phyloP scores from a whole-genome alignment of 1,140 invertebrate genomes.

The Bradysia coprophila region DNA sequence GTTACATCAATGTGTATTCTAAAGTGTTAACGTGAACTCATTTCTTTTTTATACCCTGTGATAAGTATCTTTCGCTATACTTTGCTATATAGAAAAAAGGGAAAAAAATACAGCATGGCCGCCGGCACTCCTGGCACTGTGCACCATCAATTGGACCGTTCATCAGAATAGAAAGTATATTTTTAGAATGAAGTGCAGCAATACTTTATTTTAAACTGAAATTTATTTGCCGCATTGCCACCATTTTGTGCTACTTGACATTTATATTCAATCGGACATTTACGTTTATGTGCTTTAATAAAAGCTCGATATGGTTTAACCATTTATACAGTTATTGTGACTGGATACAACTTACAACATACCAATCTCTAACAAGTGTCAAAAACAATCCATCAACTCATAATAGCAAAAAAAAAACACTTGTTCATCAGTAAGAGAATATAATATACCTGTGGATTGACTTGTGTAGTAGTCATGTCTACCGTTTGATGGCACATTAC shows the following conservation, averaged over 20 bases:
- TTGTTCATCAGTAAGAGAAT: not conserved
- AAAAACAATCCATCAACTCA: not conserved
- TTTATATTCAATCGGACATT: not conserved
- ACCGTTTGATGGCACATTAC: not conserved
- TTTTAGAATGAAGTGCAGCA: too few species aligned
- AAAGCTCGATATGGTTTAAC: not conserved
- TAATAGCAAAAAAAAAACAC: not conserved
- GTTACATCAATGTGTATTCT: not conserved
- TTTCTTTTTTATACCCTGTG: not conserved
- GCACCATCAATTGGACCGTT: too few species aligned
- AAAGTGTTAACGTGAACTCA: not conserved
- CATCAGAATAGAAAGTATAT: too few species aligned
- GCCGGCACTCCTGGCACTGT: too few species aligned
- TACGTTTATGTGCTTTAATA: not conserved
- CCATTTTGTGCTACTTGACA: not conserved
- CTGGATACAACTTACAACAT: not conserved
- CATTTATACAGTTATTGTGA: not conserved
- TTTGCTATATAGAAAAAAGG: too few species aligned
- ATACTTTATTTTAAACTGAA: not conserved
- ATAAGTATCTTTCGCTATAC: too few species aligned
- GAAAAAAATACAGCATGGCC: not conserved
- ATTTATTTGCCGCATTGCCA: not conserved
- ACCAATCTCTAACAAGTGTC: not conserved
- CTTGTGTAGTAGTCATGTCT: not conserved
- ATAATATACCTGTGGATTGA: not conserved